These are phyloP conservation scores for Rallus crepitans DNA, from an alignment of 2,797 vertebrate genomes.

Conservation along the genomic window DNA sequence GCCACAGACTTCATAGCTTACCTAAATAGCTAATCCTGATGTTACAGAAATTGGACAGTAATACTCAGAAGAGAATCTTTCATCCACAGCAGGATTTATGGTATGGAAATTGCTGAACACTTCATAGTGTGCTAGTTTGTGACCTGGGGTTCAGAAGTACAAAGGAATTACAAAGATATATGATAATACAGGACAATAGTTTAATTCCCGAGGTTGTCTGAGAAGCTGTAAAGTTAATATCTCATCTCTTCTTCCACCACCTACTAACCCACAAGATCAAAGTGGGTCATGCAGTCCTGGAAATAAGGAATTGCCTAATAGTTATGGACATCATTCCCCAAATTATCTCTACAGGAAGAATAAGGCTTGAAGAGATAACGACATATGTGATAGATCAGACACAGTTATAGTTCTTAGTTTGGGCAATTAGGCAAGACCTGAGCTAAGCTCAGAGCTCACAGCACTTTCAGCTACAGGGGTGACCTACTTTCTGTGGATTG, in stretches of 20 bases:
- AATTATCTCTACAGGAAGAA: constrained; percentile 26
- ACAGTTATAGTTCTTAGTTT: constrained; percentile 9
- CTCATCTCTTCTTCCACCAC: constrained; percentile 37
- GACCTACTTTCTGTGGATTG: constrained; percentile 46
- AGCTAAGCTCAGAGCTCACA: background rate
- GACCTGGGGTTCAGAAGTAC: constrained; percentile 59
- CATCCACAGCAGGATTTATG: constrained; percentile 45
- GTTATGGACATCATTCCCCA: constrained; percentile 14
- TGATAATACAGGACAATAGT: constrained; percentile 49
- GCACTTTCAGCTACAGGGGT: background rate
- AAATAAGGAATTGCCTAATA: constrained; percentile 58
- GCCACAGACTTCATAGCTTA: background rate
- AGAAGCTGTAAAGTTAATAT: constrained; percentile 53
- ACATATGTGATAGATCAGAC: constrained; percentile 47
- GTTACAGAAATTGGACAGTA: constrained; percentile 27
- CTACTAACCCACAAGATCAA: constrained; percentile 46
- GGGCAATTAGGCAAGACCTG: constrained; percentile 35
- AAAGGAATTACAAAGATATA: constrained; percentile 62
- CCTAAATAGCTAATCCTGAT: constrained; percentile 26
- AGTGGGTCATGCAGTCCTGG: background rate
- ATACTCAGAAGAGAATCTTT: constrained; percentile 31
- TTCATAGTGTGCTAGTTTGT: constrained; percentile 37
- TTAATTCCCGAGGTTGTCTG: constrained; percentile 63
- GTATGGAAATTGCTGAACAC: constrained; percentile 50
- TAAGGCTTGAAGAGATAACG: constrained; percentile 15